Evolutionary conservation across 2,888 invertebrate species (phyloP).

Genomic region (Junonia oenone): DNA sequence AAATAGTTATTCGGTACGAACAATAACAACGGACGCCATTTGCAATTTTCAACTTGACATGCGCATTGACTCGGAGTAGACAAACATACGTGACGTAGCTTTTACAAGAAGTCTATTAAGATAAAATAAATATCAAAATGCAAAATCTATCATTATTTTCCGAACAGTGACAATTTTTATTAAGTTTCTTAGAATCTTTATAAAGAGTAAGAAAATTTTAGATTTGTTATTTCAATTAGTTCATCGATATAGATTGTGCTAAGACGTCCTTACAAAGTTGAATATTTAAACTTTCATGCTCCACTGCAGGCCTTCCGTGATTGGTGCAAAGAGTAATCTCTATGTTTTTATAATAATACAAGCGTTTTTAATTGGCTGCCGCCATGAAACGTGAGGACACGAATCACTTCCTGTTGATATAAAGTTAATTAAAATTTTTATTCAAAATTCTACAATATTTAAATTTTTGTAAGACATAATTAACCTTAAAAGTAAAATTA

Average conservation of each 20-base stretch:
- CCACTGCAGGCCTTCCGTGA: constrained; percentile 52
- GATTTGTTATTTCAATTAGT: neutral
- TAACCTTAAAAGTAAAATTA: neutral
- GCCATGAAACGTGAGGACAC: constrained; percentile 65
- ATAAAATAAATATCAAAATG: neutral
- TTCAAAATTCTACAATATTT: neutral
- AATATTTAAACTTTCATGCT: constrained; percentile 55
- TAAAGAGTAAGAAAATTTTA: neutral
- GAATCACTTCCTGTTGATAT: constrained; percentile 55
- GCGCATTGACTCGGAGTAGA: constrained; percentile 81
- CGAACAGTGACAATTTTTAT: neutral
- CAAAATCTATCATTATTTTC: neutral
- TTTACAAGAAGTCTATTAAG: constrained; percentile 42
- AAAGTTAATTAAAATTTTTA: constrained; percentile 10
- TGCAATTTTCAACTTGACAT: constrained; percentile 93
- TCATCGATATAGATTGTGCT: neutral
- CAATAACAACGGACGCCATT: constrained; percentile 99
- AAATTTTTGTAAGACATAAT: neutral
- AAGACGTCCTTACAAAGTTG: constrained; percentile 49
- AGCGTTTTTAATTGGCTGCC: constrained; percentile 57
- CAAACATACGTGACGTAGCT: constrained; percentile 62
- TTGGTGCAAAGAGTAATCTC: constrained; percentile 59
- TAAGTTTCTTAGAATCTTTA: neutral
- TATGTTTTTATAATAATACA: constrained; percentile 56
- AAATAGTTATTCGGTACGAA: constrained; percentile 92